A percentile compares a stretch with the other conserved stretches of the same genome.
These are phyloP conservation scores for Hippoglossus hippoglossus DNA, from an alignment of 2,797 vertebrate genomes.

Conservation along the genomic window DNA sequence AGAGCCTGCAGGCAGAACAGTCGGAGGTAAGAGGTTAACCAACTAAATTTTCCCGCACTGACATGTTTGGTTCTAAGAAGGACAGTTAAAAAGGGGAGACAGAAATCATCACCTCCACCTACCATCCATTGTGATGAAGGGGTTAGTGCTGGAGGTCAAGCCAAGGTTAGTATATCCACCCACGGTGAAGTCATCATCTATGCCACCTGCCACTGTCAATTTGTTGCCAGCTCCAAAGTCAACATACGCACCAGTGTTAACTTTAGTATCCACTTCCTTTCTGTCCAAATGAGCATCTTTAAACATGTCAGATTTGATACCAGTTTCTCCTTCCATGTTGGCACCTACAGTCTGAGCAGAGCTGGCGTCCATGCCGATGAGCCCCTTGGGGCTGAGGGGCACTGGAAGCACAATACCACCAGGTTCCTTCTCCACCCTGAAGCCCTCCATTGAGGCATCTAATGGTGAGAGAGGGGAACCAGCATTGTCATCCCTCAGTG, in stretches of 20 bases:
- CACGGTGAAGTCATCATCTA: constrained; percentile 35
- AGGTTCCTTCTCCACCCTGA: constrained; percentile 66
- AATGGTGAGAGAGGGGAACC: constrained; percentile 73
- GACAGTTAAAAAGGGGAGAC: background rate
- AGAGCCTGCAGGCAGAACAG: background rate
- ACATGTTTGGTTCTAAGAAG: background rate
- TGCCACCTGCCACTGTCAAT: constrained; percentile 5
- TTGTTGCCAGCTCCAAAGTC: constrained; percentile 37
- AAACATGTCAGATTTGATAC: constrained; percentile 5
- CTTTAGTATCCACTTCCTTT: constrained; percentile 9
- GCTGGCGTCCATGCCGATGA: constrained; percentile 29
- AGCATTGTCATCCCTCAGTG: constrained; percentile 42
- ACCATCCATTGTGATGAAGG: constrained; percentile 78
- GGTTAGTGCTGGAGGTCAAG: constrained; percentile 54
- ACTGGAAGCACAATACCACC: constrained; percentile 76
- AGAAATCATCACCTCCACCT: constrained; percentile 68
- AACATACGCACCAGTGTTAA: constrained; percentile 6
- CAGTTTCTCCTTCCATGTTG: background rate
- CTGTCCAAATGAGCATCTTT: constrained; percentile 19
- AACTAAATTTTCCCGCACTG: background rate
- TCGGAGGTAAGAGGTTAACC: background rate
- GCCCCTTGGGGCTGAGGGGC: constrained; percentile 66
- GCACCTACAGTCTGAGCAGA: constrained; percentile 11
- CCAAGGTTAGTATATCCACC: constrained; percentile 30
- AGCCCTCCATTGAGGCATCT: constrained; percentile 79